These are phyloP conservation scores for Clarias macrocephalus DNA, from an alignment of 2,113 vertebrate species.

Conservation along the genomic window DNA sequence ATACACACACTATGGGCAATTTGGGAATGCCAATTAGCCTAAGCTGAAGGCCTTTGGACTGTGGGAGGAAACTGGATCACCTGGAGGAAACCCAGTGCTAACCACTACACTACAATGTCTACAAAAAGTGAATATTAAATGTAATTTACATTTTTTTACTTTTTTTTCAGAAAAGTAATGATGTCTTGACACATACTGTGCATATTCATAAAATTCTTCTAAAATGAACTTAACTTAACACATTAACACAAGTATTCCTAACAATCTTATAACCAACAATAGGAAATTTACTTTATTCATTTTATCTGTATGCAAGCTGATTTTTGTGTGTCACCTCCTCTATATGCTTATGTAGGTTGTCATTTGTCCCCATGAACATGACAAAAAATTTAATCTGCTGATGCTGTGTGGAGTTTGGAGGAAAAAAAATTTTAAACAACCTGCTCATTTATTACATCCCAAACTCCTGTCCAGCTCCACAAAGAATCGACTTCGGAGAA, in stretches of 20 bases:
- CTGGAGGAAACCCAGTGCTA: no score
- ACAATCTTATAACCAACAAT: background rate
- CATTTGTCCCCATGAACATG: background rate
- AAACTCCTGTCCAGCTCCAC: conserved; percentile 81
- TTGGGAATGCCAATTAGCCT: no score
- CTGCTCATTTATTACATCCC: conserved; percentile 82
- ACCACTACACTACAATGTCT: no score
- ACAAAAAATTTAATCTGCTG: background rate
- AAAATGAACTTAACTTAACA: no score
- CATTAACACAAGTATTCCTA: background rate
- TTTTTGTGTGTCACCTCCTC: background rate
- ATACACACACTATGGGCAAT: no score
- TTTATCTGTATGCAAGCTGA: background rate
- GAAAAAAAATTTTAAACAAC: conserved; percentile 63
- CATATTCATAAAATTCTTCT: background rate
- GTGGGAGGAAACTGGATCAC: no score
- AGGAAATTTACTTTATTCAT: background rate
- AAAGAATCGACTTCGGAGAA: conserved; percentile 81
- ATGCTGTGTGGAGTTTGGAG: background rate
- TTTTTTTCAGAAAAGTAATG: background rate
- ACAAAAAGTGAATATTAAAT: no score
- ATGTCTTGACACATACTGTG: background rate
- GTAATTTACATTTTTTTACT: no score
- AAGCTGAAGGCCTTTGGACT: no score
- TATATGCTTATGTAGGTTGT: background rate